Base-by-base conservation (phyloP, 92 coral and sea anemone species). In the Porites evermanni region DNA sequence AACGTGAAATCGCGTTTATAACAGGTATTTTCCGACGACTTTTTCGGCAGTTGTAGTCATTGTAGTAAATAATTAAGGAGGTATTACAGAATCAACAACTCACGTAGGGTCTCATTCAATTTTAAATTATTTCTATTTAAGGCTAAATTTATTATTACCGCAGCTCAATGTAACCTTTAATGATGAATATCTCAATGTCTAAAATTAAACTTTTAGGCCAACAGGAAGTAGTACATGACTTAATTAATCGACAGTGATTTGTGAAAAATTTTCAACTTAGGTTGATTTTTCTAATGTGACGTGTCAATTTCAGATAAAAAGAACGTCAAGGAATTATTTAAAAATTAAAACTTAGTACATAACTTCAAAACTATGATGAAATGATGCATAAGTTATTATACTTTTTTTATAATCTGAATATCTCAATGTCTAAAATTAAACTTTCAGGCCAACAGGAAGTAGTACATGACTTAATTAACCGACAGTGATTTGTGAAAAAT, bases 11-110 rank as follows among this genome's bases (percentile, higher is more conserved):
- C 17, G 67, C 69, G 50, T 38, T 38, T 53, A 61, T 58, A 72
- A 60, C 82, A 87, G 86, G 81, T 79, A 73, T 78, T 65, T 54
- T 44, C 67, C 56, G 21, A 26, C 61, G 16, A 79, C 85, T 51
- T 61, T 50, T 74, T 64, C 75, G 77, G 47, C 21, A 53, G 75
- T 51, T 12, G 54, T 64, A 14, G 38, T 11, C 51, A 71, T 74
- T 51, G 24, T 53, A 23, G 69, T 76, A 50, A 84, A 78, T 76
- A 74, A 70, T 75, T 24, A 19, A 70, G 56, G 44, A 71, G 59
- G 16, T 17, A n/a, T n/a, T 72, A 51, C 19, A 72, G 13, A 51
- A 72, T 72, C 12, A 50, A 72, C 24, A 19, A 67, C 7, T 38
- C 47, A 4, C 47, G 47, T 4, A 38, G 47, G 61, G 12, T 56